Conservation (phyloP, 2,888 invertebrate genomes). For the Drosophila algonquin region DNA sequence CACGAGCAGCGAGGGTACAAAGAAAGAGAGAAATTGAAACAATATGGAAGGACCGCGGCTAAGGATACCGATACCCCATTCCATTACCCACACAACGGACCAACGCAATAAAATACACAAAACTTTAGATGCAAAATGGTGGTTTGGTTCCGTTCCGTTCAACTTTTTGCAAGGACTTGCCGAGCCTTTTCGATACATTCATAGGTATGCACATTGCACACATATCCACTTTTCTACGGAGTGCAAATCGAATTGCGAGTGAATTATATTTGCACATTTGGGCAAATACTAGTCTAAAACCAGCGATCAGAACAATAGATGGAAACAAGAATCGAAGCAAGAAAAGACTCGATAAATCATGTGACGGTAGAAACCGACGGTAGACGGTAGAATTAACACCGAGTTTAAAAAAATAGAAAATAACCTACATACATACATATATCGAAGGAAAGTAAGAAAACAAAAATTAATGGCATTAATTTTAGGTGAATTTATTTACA, state of each 20-base stretch:
- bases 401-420: too few species aligned
- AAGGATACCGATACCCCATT: conserved; percentile 40
- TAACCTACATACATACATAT: too few species aligned
- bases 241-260: conserved; percentile 39
- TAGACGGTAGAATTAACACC: too few species aligned
- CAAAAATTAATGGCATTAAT: too few species aligned
- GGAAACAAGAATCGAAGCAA: background rate
- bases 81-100: conserved; percentile 32
- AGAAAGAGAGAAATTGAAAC: conserved; percentile 34
- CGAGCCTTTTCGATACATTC: background rate
- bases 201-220: background rate
- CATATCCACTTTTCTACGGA: conserved; percentile 1
- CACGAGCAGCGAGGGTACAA: background rate
- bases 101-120: conserved; percentile 62
- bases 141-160: conserved; percentile 28
- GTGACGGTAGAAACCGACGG: too few species aligned
- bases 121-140: conserved; percentile 48
- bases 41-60: conserved; percentile 32
- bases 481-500: too few species aligned
- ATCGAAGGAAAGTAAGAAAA: too few species aligned
- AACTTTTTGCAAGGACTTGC: background rate
- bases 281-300: conserved; percentile 11
- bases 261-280: conserved; percentile 53
- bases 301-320: background rate
- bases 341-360: background rate